Evolutionary conservation across 2,113 vertebrate species (phyloP).

Genomic region (Nothocercus nigrocapillus): DNA sequence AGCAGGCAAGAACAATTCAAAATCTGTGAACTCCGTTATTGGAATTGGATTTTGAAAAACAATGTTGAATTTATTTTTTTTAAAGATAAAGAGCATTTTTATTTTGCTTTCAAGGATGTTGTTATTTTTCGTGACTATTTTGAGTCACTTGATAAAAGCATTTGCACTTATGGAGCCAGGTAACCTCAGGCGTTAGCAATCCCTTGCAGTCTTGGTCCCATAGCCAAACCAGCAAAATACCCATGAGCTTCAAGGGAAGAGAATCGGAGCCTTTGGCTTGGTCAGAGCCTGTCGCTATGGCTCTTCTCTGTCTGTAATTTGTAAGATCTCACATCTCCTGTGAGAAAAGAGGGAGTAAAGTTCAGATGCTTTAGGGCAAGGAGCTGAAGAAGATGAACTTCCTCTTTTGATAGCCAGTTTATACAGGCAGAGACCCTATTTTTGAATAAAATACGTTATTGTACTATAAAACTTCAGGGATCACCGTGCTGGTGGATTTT

Average conservation of each 20-base stretch:
- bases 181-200: not conserved
- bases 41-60: not conserved
- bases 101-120: not conserved
- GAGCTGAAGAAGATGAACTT: not conserved
- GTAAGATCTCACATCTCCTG: not conserved
- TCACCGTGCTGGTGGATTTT: not conserved
- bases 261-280: not conserved
- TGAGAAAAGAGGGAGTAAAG: not conserved
- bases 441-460: not conserved
- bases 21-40: not conserved
- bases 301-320: accelerated
- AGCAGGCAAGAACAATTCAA: not conserved
- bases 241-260: not conserved
- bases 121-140: not conserved
- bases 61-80: not conserved
- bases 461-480: not conserved
- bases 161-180: not conserved
- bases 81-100: not conserved
- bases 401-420: not conserved
- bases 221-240: not conserved
- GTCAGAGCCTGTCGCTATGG: not conserved
- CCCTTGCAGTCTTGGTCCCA: not conserved
- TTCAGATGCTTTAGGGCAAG: not conserved
- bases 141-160: not conserved
- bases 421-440: not conserved